These are phyloP conservation scores for Aphis craccivora DNA, from an alignment of 1,140 invertebrate species.

Conservation along the genomic window DNA sequence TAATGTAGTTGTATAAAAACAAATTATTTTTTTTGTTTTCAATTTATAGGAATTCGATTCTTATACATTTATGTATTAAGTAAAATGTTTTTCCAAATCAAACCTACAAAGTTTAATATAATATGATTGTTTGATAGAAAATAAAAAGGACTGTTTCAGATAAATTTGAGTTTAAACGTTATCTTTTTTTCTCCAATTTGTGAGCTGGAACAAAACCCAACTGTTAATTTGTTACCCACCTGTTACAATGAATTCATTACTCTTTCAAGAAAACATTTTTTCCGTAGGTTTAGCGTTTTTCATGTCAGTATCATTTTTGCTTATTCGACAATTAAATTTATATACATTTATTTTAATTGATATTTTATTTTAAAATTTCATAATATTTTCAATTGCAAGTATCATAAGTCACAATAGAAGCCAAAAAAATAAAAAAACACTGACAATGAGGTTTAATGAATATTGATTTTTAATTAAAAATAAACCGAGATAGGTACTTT, in stretches of 20 bases:
- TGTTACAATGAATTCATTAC: neutral
- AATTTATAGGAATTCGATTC: neutral
- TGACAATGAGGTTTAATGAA: neutral
- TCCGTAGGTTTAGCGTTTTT: neutral
- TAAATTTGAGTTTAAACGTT: neutral
- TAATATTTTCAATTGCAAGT: neutral
- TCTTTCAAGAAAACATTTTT: neutral
- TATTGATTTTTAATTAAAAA: neutral
- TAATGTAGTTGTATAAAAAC: neutral
- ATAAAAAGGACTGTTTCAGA: neutral
- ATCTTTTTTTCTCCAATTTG: neutral
- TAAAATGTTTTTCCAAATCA: neutral
- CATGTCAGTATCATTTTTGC: no score
- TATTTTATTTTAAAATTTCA: no score
- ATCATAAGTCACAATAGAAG: no score
- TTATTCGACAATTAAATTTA: no score
- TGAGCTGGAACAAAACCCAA: neutral
- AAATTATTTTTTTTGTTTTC: neutral
- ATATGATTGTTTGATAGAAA: neutral
- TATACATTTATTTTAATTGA: no score
- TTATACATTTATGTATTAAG: neutral
- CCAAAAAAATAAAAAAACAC: neutral
- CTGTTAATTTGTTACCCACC: neutral
- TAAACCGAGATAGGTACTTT: neutral
- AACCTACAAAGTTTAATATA: neutral